These are phyloP conservation scores for Philopotamus ludificatus DNA, from an alignment of 1,140 invertebrate genomes.

Conservation along the genomic window DNA sequence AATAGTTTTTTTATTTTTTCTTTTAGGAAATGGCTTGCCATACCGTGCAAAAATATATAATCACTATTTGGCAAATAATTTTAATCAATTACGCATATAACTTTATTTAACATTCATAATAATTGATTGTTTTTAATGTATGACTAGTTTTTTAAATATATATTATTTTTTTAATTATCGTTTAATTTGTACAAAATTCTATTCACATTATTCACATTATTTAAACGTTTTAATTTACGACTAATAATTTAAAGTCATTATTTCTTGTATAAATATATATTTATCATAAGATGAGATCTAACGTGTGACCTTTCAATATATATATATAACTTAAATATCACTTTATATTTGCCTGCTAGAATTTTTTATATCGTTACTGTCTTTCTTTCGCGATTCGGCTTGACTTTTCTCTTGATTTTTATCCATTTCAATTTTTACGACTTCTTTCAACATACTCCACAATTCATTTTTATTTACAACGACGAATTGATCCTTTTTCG, in stretches of 20 bases:
- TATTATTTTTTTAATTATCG: no score
- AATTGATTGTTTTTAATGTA: no score
- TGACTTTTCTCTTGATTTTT: constrained; percentile 39
- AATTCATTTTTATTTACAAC: constrained; percentile 60
- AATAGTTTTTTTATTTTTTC: constrained; percentile 6
- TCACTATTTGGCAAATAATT: constrained; percentile 26
- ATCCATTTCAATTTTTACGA: constrained; percentile 44
- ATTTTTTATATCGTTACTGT: constrained; percentile 14
- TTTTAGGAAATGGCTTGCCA: constrained; percentile 28
- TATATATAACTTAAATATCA: constrained; percentile 11
- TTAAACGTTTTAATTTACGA: no score
- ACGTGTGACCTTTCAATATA: constrained; percentile 10
- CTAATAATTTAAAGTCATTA: constrained; percentile 1
- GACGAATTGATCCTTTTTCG: constrained; percentile 57
- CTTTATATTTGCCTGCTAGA: constrained; percentile 17
- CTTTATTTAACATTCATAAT: no score
- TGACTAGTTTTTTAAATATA: no score
- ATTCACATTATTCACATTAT: not conserved
- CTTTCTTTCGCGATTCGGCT: constrained; percentile 22
- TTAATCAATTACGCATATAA: no score
- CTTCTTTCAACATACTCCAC: constrained; percentile 62
- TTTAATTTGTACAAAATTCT: not conserved
- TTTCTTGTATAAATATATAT: not conserved
- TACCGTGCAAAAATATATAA: constrained; percentile 31
- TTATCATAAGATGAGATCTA: constrained; percentile 19